Evolutionary conservation across 2,888 invertebrate species (phyloP).

Genomic region (Dicycla oo): DNA sequence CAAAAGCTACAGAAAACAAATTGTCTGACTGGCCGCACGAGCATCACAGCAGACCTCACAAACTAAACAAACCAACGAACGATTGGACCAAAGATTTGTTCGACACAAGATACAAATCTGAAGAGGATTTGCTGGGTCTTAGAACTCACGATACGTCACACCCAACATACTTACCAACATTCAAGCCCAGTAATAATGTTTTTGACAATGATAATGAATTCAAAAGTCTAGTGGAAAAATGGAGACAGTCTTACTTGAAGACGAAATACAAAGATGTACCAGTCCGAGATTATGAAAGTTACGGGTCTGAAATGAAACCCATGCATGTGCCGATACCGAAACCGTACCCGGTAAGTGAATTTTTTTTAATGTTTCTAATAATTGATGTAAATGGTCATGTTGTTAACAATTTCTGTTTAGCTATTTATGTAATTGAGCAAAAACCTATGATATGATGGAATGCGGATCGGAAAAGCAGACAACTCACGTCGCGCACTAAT

Average conservation of each 20-base stretch:
- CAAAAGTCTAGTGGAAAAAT: slow-evolving; percentile 83
- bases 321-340: slow-evolving; percentile 83
- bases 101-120: slow-evolving; percentile 82
- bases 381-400: slow-evolving; percentile 46
- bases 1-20: slow-evolving; percentile 75
- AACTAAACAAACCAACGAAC: slow-evolving; percentile 72
- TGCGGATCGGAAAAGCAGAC: slow-evolving; percentile 87
- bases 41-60: slow-evolving; percentile 73
- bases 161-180: slow-evolving; percentile 80
- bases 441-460: slow-evolving; percentile 81
- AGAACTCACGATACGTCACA: slow-evolving; percentile 85
- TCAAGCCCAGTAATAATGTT: slow-evolving; percentile 74
- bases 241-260: slow-evolving; percentile 85
- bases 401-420: slow-evolving; percentile 59
- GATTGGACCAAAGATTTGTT: slow-evolving; percentile 81
- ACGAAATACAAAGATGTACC: slow-evolving; percentile 82
- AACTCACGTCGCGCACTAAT: slow-evolving; percentile 87
- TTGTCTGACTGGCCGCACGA: slow-evolving; percentile 74
- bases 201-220: slow-evolving; percentile 80
- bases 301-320: slow-evolving; percentile 81
- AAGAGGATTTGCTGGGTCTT: slow-evolving; percentile 85
- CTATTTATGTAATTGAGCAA: slow-evolving; percentile 75
- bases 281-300: slow-evolving; percentile 80
- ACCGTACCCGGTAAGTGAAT: slow-evolving; percentile 85
- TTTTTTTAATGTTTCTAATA: slow-evolving; percentile 34